Base-by-base conservation (phyloP, 2,797 vertebrate species). In the Cichlasoma orientale region DNA sequence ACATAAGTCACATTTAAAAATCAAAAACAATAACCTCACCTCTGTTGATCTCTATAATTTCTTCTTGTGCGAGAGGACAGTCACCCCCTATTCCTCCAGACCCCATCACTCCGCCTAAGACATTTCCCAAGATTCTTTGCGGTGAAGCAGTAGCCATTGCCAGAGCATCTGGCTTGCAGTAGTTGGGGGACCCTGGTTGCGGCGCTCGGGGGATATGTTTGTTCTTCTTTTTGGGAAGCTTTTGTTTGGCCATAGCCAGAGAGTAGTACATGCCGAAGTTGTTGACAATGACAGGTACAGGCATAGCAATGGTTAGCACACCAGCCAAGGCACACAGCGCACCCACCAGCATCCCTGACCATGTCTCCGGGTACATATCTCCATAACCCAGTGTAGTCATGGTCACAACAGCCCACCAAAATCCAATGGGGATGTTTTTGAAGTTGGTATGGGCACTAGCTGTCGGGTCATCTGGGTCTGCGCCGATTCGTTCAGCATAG, bases 211-310 rank as follows among this genome's bases (percentile, higher is more conserved):
- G 98, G 91, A 99, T 99, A 94, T 99, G 98, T 95, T 99, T 99
- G 95, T 98, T 99, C 97, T 99, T 99, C 97, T 99, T 99, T 96
- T 99, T 99, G 96, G 98, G 98, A 95, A 99, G 96, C 97, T 99
- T 99, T 96, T 99, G 98, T 94, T 99, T 99, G 95, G 98, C 98
- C 98, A 99, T 99, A 91, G 98, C 98, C 96, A 99, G 96, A 85
- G 98, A 99, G 95, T 99, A 99, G 94, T 99, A 99, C 98, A 99
- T 99, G 95, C 98, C 98, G 44, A 99, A 99, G 96, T 99, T 99
- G 97, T 99, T 99, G 94, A 99, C 98, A 91, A 99, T 99, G 93
- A 99, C 98, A 41, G 98, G 98, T 88, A 99, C 98, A 12, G 98
- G 98, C 98, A 99, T 99, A 91, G 98, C 98, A 77, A 99, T 99